These are phyloP conservation scores for Marisa cornuarietis DNA, from an alignment of 1,140 invertebrate species.

Conservation along the genomic window DNA sequence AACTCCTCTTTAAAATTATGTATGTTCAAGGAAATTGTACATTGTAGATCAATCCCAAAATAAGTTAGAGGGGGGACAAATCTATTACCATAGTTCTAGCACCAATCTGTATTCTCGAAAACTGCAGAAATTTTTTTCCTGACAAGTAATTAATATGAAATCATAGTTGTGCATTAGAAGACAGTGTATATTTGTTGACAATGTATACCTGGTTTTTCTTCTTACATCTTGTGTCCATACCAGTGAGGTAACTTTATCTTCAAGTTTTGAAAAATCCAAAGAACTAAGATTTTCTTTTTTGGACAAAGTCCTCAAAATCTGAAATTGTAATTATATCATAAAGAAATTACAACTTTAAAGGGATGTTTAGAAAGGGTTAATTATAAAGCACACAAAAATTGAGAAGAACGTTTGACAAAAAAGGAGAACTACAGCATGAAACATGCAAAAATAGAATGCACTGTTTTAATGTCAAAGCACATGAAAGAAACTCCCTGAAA, in stretches of 20 bases:
- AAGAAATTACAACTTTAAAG: background rate
- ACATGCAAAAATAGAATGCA: background rate
- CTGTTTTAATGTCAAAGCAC: background rate
- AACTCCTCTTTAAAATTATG: too few relatives aligned
- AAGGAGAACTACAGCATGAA: background rate
- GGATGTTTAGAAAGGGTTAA: background rate
- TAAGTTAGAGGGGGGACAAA: background rate
- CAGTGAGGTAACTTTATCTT: conserved; percentile 13
- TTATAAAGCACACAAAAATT: background rate
- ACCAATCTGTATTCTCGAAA: too few relatives aligned
- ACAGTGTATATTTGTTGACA: background rate
- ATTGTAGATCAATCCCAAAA: background rate
- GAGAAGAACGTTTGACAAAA: background rate
- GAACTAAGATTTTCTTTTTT: conserved; percentile 13
- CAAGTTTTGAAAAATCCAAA: conserved; percentile 3
- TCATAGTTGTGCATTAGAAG: background rate
- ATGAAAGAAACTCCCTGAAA: background rate
- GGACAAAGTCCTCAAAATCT: conserved; percentile 19
- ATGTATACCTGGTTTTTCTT: conserved; percentile 8
- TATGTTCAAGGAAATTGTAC: too few relatives aligned
- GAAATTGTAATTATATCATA: background rate
- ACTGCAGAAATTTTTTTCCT: too few relatives aligned
- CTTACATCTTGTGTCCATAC: conserved; percentile 17
- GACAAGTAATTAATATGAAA: background rate
- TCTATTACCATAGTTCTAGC: too few relatives aligned